Evolutionary conservation across 2,113 vertebrate genomes (phyloP), one percentile per base, ranked within the genome.

Genomic region (Apaloderma vittatum): DNA sequence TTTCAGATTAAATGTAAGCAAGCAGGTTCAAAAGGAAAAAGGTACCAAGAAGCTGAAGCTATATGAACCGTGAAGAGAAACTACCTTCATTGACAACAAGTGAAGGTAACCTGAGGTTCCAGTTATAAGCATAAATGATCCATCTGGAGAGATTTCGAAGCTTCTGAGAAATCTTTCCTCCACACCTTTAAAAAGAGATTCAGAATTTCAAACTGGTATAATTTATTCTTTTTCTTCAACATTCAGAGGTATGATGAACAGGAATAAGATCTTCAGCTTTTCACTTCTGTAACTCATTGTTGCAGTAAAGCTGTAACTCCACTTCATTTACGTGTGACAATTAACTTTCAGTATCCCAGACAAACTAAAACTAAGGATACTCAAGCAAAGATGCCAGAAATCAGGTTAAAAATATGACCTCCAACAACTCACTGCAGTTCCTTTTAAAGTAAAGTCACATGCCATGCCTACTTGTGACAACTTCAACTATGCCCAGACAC

Each of bases 131-230:
- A 99, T 97, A 70, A 98, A 97, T 19, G 97, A 98, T 27, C 99
- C 99, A 82, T 99, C 98, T 72, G 99, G 98, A 95, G 99, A 99
- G 19, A 99, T 95, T 19, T 99, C 99, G 8, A 99, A 99, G 74
- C 98, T 97, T 90, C 96, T 98, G 76, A 99, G 97, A 65, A 98
- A 95, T 85, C 98, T 98, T 90, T 99, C 99, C 59, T 98, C 98
- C 94, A 99, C 97, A 87, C 99, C 99, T 99, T 94, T 87, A 88
- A 70, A 95, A 79, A 89, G 90, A 82, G 29, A 90, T 86, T 82
- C 62, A 71, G 65, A 93, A 82, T 8, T 63, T 93, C 10, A 81
- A n/a, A 55, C 9, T 19, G 29, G 14, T 12, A 2, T n/a, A 40
- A 59, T 70, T 86, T 30, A 40, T 51, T 59, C 19, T 66, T 77